Evolutionary conservation across 2,113 vertebrate species (phyloP).

Genomic region (Sciurus niger): DNA sequence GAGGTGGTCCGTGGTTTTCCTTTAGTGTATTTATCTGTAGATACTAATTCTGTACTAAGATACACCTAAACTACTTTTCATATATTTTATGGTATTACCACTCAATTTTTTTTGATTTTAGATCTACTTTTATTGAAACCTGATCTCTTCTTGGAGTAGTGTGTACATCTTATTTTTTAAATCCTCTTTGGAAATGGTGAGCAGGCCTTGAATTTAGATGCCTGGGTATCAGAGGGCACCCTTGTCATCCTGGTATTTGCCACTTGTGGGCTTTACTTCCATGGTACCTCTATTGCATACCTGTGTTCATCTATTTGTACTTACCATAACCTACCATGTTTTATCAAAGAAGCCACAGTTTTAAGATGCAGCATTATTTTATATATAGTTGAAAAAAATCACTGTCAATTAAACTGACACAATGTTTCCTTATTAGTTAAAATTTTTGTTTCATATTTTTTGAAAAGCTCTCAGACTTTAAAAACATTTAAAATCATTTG

Average conservation of each 20-base stretch:
- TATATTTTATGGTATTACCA: not conserved
- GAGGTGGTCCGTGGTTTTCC: not conserved
- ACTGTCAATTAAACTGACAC: not conserved
- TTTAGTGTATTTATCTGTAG: not conserved
- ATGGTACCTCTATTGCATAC: not conserved
- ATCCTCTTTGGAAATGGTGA: constrained; percentile 31
- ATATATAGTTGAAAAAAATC: not conserved
- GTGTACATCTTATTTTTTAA: not conserved
- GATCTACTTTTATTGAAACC: constrained; percentile 47
- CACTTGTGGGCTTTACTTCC: not conserved
- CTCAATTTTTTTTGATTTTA: constrained; percentile 2
- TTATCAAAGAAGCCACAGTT: constrained; percentile 1
- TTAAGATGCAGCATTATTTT: constrained; percentile 1
- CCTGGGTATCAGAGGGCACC: not conserved
- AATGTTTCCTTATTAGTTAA: not conserved
- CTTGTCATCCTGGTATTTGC: not conserved
- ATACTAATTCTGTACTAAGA: not conserved
- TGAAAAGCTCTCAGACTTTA: constrained; percentile 45
- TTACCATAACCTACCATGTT: not conserved
- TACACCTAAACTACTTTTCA: not conserved
- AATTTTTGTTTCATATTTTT: constrained; percentile 63
- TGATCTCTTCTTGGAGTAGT: not conserved
- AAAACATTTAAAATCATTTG: not conserved
- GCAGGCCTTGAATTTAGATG: not conserved
- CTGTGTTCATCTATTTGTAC: not conserved